Base-by-base conservation (phyloP, 2,113 vertebrate genomes). In the Stomatorhinus ivindoensis region DNA sequence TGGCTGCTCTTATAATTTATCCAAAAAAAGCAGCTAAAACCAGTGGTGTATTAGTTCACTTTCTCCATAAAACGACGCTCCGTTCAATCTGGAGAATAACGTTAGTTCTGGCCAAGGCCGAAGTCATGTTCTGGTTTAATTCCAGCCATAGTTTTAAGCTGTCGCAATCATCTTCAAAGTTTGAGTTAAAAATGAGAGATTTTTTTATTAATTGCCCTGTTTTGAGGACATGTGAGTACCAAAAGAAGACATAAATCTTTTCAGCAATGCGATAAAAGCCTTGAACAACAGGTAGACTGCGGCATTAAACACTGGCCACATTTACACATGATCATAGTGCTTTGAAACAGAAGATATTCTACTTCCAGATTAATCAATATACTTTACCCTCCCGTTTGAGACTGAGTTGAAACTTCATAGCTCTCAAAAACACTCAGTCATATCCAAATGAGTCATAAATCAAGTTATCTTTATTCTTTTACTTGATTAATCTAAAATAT, bases 161-260 rank as follows among this genome's bases (percentile, higher is more conserved):
- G 73, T 80, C 5, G 31, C 89, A 86, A 91, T 55, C 19, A 89
- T 47, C 5, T 48, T 88, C 47, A 89, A 53, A 87, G 55, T 90
- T 27, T 50, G 83, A 50, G 24, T 48, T 24, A 87, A 90, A 88
- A 87, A 65, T 84, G 24, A 9, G 48, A n/a, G n/a, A 42, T 42
- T 42, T 76, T 39, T 76, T 73, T 39, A 86, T 50, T 27, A 86
- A 48, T n/a, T 86, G 10, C 83, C 8, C 47, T 27, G 46, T 24
- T 27, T 42, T 80, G 15, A 85, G 39, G 44, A 85, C 48, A 85
- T 11, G 2, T 13, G 24, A 24, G 46, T 21, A 48, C 21, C 8
- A 48, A 24, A 10, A 24, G 21, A 10, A 47, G 24, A 3, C 44
- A 48, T 24, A n/a, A 6, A 48, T 85, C 24, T 86, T 86, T 48